Evolutionary conservation across 2,888 invertebrate genomes (phyloP).

Genomic region (Clepsis dumicolana): DNA sequence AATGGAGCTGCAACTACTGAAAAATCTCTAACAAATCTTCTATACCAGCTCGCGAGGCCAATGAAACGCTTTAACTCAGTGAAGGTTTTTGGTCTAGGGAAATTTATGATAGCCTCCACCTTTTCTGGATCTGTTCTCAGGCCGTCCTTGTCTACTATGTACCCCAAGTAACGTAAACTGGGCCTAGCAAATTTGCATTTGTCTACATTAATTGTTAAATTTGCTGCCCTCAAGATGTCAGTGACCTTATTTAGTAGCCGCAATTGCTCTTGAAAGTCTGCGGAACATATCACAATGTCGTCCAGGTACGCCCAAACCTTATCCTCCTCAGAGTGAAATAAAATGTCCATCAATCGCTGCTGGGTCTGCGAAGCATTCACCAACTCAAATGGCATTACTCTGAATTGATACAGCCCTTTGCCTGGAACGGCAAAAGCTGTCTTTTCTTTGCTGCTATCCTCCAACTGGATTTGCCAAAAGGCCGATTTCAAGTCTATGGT

Average conservation of each 20-base stretch:
- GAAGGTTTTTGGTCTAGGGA: not conserved
- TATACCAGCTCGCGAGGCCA: not conserved
- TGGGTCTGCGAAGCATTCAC: conserved; percentile 37
- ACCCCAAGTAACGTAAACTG: conserved; percentile 2
- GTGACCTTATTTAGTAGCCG: not conserved
- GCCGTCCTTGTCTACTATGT: not conserved
- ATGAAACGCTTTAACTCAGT: not conserved
- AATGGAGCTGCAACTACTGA: conserved; percentile 1
- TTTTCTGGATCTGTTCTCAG: not conserved
- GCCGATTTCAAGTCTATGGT: conserved; percentile 51
- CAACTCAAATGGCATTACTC: conserved; percentile 42
- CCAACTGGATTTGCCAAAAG: conserved; percentile 54
- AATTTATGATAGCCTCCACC: not conserved
- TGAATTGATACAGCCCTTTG: conserved; percentile 34
- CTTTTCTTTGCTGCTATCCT: conserved; percentile 42
- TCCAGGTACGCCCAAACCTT: conserved; percentile 40
- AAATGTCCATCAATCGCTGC: conserved; percentile 40
- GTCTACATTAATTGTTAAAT: not conserved
- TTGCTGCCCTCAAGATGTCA: not conserved
- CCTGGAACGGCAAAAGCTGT: conserved; percentile 43
- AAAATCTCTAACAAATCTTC: not conserved
- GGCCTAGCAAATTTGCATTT: conserved; percentile 10
- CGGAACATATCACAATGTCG: conserved; percentile 35
- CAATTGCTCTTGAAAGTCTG: conserved; percentile 25
- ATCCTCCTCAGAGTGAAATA: conserved; percentile 32